Evolutionary conservation across 2,113 vertebrate genomes (phyloP).

Genomic region (Falcunculus frontatus): DNA sequence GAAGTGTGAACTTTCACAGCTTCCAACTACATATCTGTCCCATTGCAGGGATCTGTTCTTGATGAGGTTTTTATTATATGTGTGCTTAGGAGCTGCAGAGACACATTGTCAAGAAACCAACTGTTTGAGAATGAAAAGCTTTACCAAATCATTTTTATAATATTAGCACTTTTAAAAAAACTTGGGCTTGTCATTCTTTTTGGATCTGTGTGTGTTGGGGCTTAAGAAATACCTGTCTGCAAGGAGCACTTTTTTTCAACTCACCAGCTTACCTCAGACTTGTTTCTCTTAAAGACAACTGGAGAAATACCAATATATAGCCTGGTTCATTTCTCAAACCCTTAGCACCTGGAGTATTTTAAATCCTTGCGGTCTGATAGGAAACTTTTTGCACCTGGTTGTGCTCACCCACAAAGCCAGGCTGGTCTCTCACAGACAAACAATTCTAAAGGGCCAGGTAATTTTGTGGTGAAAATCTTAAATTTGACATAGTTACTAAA

Average conservation of each 20-base stretch:
- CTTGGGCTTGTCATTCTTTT: background rate
- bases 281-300: background rate
- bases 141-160: background rate
- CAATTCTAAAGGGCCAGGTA: background rate
- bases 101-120: slow-evolving; percentile 44
- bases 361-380: background rate
- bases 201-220: background rate
- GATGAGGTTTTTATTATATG: slow-evolving; percentile 36
- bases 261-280: background rate
- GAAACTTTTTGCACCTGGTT: background rate
- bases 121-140: slow-evolving; percentile 8
- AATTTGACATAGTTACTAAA: background rate
- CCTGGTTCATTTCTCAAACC: background rate
- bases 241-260: background rate
- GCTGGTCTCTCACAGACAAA: background rate
- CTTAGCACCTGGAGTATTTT: background rate
- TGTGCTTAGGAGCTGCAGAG: slow-evolving; percentile 29
- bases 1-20: slow-evolving; percentile 55
- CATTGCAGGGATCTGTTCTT: slow-evolving; percentile 18
- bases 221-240: background rate
- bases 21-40: slow-evolving; percentile 17
- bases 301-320: background rate
- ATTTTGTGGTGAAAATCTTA: background rate
- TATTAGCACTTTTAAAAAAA: background rate
- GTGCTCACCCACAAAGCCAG: background rate